Evolutionary conservation across 1,140 invertebrate genomes (phyloP), one percentile per base, ranked within the genome.

Genomic region (Anastatus disparis): DNA sequence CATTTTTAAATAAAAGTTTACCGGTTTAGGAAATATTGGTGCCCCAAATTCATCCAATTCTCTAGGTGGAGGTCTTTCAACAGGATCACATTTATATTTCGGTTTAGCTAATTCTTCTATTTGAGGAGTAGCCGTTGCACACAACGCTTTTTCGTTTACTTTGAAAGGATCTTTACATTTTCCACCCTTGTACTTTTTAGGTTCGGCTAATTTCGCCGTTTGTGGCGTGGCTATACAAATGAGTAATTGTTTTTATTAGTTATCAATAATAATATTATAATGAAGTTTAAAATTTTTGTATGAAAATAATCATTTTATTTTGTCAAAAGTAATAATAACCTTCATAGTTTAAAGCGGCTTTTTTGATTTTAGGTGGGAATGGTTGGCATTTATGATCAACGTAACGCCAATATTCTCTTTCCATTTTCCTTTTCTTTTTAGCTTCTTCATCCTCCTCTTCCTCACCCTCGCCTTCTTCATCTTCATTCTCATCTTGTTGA

Each of bases 401-500:
- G 24, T 61, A 77, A 17, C 79, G 73, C 80, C 80, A 81, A 3
- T 71, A 73, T 13, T 78, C 68, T 26, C 67, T 71, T 22, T 63
- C 56, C 50, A 26, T 59, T 59, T 64, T 50, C 22, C 35, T 24
- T n/a, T 63, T 35, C 42, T 67, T 35, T 12, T 7, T n/a, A 35
- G 31, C 20, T 40, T 27, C 20, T 17, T 12, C 8, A 15, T 20
- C 15, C 4, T 55, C 35, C 20, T 66, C 24, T 1, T 40, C 63
- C 13, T 65, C 17, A 6, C 20, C 40, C 2, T 68, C 20, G 1
- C 50, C n/a, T 7, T 27, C n/a, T 17, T n/a, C 53, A 15, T 52
- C 42, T 8, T 38, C 58, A 2, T 42, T 53, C n/a, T 42, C n/a
- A n/a, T n/a, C n/a, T n/a, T n/a, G n/a, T n/a, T n/a, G n/a, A n/a